phyloP scores from a whole-genome alignment of 2,888 invertebrate species.

The Sisyra terminalis region DNA sequence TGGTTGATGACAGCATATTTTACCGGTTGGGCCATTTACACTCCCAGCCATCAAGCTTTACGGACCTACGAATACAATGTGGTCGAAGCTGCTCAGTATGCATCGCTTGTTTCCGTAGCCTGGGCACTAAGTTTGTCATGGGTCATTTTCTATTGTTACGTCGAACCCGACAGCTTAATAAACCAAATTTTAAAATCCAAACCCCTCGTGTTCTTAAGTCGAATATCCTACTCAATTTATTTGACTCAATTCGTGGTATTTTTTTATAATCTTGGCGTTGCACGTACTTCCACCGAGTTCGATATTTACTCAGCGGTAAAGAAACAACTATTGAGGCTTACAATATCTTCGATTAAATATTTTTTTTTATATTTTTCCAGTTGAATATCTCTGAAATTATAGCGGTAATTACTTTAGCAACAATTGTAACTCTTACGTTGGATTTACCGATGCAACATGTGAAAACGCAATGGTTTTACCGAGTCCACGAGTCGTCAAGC shows the following conservation, averaged over 20 bases:
- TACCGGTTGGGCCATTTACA: slow-evolving; percentile 39
- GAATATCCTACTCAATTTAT: slow-evolving; percentile 48
- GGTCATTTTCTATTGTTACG: slow-evolving; percentile 45
- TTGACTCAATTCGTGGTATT: slow-evolving; percentile 48
- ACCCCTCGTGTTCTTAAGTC: slow-evolving; percentile 41
- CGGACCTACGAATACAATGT: slow-evolving; percentile 41
- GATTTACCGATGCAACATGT: slow-evolving; percentile 48
- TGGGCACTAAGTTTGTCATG: slow-evolving; percentile 42
- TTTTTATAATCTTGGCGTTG: slow-evolving; percentile 44
- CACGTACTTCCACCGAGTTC: slow-evolving; percentile 40
- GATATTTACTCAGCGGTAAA: slow-evolving; percentile 38
- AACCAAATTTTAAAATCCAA: slow-evolving; percentile 31
- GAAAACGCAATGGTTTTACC: slow-evolving; percentile 17
- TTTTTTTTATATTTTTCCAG: slow-evolving; percentile 24
- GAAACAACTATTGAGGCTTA: slow-evolving; percentile 3
- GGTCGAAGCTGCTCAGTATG: slow-evolving; percentile 43
- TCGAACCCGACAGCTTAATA: slow-evolving; percentile 30
- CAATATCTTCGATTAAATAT: too few species aligned
- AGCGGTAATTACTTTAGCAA: slow-evolving; percentile 32
- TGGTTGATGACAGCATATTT: slow-evolving; percentile 32
- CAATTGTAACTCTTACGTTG: slow-evolving; percentile 40
- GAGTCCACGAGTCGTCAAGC: slow-evolving; percentile 12
- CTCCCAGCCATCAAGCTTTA: slow-evolving; percentile 37
- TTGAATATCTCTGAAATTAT: slow-evolving; percentile 37
- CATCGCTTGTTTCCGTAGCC: slow-evolving; percentile 45